Base-by-base conservation (phyloP, 2,888 invertebrate genomes). In the Synergus umbraculus region DNA sequence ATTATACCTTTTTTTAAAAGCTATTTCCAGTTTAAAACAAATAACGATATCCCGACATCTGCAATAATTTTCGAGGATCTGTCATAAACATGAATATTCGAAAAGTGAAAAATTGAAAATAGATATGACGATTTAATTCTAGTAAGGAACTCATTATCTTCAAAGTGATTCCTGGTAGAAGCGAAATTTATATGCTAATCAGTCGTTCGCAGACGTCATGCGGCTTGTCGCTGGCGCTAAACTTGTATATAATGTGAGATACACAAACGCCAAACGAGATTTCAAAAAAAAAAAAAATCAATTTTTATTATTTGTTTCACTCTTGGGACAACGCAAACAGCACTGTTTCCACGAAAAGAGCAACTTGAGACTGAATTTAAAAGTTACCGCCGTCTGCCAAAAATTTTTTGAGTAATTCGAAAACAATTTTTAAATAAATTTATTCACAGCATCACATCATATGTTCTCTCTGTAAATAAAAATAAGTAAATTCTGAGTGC, bases 81-180 rank as follows among this genome's bases (percentile, higher is more conserved):
- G 49, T 5, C 5, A n/a, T 7, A 49, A n/a, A 49, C 13, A 49
- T 0, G 49, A n/a, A 49, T 49, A n/a, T 49, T 49, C 8, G 49
- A 49, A 7, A 1, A 49, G 12, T n/a, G 49, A 15, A 49, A 49
- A n/a, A 12, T 10, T 12, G 37, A 2, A 63, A 54, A 54, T 54
- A 76, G 46, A 77, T 37, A 63, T n/a, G 60, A 60, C 22, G 60
- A 22, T 22, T 22, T 18, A n/a, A n/a, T 60, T 22, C 3, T 22
- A 8, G 10, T 22, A 22, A 60, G 60, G 10, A 60, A 3, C 60
- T 60, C 60, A 22, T 22, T 22, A 60, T 60, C 60, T 60, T 60
- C n/a, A 60, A 49, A 15, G 60, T 60, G 60, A 60, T 60, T 60
- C 60, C 60, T 60, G 60, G 60, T 60, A 60, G 22, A 60, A 2